These are phyloP conservation scores for Arenaria interpres DNA, from an alignment of 2,113 vertebrate genomes.

Conservation along the genomic window DNA sequence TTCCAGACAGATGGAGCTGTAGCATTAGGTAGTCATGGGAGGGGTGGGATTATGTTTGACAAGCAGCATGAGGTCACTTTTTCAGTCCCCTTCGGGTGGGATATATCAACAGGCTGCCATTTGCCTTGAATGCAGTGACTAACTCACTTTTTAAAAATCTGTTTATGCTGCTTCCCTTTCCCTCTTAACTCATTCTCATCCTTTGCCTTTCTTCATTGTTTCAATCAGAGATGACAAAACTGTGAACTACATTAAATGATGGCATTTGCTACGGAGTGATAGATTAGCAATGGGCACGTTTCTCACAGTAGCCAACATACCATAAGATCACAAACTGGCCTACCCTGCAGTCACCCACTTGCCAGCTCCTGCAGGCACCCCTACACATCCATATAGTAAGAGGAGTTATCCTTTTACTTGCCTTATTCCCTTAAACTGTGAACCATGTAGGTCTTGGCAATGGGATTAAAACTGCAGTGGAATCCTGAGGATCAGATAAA, in stretches of 20 bases:
- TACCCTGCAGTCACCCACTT: not conserved
- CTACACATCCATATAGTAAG: not conserved
- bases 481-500: not conserved
- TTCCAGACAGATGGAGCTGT: conserved; percentile 16
- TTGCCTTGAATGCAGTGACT: not conserved
- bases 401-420: not conserved
- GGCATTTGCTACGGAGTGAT: not conserved
- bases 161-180: not conserved
- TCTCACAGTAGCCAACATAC: not conserved
- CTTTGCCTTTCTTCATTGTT: not conserved
- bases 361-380: not conserved
- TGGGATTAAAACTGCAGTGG: not conserved
- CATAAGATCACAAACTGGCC: not conserved
- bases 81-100: conserved; percentile 20
- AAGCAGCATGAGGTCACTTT: conserved; percentile 44
- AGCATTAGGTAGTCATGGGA: not conserved
- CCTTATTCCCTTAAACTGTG: not conserved
- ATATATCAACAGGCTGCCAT: not conserved
- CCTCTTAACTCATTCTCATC: not conserved
- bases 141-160: not conserved
- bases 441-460: not conserved
- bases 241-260: not conserved
- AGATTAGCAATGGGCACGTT: not conserved
- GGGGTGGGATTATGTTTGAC: not conserved
- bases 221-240: not conserved